Evolutionary conservation across 1,140 invertebrate species (phyloP), one percentile per base, ranked within the genome.

Genomic region (Nephotettix cincticeps): DNA sequence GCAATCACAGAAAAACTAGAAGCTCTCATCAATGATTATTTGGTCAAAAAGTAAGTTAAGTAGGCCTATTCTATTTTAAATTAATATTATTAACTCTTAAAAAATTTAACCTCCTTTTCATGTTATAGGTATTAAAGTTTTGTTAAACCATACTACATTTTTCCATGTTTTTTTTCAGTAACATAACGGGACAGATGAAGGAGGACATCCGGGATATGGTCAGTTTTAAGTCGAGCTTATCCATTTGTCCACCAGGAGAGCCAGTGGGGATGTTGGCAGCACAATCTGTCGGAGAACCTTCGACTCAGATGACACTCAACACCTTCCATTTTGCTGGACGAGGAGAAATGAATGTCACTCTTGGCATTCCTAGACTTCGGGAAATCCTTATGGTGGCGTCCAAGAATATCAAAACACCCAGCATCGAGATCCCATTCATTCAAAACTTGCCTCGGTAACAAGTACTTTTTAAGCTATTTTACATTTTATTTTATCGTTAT

Each of bases 261-360:
- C 91, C 96, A 13, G 98, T 99, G 17, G 98, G 98, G 27, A 80
- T 99, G 25, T 81, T 99, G 67, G 97, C 97, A 21, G 97, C 97
- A 23, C 91, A 93, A 85, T 98, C 96, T 9, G 93, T 99, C 75
- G 97, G 97, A 71, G 98, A 99, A 83, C 98, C 98, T 0, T 99
- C 97, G 1, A 99, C 98, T 69, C 98, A 99, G 84, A 99, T 99
- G 98, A 99, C 98, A 76, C 81, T 99, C 73, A 99, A 99, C 78
- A 99, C 98, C 36, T 99, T 99, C 82, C 98, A 99, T 80, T 99
- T 99, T 84, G 98, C 98, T 76, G 98, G 98, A 81, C 89, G 96
- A 84, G 97, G 97, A 86, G 98, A 99, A 82, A 99, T 99, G 96
- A 99, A 99, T 82, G 97, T 99, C 0, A 99, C 98, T 0, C 84